Conservation (phyloP, 2,888 invertebrate genomes). For the Chloroclystis v-ata region DNA sequence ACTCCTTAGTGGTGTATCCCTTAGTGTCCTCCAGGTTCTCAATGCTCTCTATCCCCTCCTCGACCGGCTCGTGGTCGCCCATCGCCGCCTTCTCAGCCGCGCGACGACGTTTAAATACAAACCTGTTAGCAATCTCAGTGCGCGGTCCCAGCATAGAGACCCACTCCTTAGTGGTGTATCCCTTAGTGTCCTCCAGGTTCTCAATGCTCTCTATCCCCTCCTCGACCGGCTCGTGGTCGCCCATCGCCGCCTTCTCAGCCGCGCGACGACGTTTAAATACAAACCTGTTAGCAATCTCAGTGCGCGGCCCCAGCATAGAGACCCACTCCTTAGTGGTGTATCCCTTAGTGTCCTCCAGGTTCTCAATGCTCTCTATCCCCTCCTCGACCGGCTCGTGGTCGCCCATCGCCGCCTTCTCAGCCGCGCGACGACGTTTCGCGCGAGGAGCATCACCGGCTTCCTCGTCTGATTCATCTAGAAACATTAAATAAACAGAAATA, state of each 20-base stretch:
- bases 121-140: constrained; percentile 95
- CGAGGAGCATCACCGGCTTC: constrained; percentile 82
- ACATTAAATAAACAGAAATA: no score
- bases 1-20: constrained; percentile 95
- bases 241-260: constrained; percentile 93
- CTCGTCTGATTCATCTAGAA: constrained; percentile 86
- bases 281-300: constrained; percentile 95
- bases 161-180: constrained; percentile 96
- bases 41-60: constrained; percentile 94
- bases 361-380: constrained; percentile 96
- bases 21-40: constrained; percentile 99
- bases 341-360: constrained; percentile 98
- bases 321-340: constrained; percentile 98
- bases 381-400: constrained; percentile 87
- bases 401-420: constrained; percentile 92
- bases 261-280: constrained; percentile 86
- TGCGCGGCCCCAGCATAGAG: constrained; percentile 94
- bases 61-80: constrained; percentile 85
- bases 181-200: constrained; percentile 98
- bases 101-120: constrained; percentile 84
- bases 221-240: constrained; percentile 85
- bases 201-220: constrained; percentile 96
- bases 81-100: constrained; percentile 93
- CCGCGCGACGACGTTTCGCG: constrained; percentile 85
- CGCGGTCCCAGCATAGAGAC: constrained; percentile 96